A percentile compares a stretch with the other conserved stretches of the same genome.
Evolutionary conservation across 2,113 vertebrate genomes (phyloP).

Genomic region (Probosciger aterrimus): DNA sequence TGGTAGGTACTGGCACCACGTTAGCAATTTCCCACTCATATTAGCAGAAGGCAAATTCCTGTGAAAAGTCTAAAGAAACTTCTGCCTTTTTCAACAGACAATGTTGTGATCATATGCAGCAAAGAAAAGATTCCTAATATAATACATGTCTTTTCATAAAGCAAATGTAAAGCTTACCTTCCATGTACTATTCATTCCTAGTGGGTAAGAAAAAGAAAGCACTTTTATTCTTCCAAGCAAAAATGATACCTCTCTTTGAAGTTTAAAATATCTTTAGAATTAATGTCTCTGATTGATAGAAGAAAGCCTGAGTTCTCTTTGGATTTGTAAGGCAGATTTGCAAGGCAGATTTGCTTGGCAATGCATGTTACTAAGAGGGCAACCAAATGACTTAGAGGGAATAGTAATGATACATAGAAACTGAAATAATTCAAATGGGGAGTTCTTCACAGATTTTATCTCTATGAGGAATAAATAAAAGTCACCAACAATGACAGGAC

Average conservation of each 20-base stretch:
- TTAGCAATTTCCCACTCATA: neutral
- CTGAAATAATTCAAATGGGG: neutral
- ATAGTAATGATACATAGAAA: neutral
- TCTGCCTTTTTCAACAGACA: neutral
- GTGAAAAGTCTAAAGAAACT: neutral
- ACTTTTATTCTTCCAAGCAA: neutral
- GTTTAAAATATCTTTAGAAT: neutral
- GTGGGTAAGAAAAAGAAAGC: neutral
- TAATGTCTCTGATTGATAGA: neutral
- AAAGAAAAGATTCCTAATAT: neutral
- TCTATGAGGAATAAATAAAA: neutral
- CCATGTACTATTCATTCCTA: neutral
- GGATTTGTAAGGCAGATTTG: neutral
- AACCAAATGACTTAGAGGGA: neutral
- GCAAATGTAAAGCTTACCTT: neutral
- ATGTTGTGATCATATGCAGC: neutral
- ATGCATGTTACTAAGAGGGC: neutral
- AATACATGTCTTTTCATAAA: neutral
- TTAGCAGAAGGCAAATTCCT: neutral
- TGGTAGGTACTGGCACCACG: conserved; percentile 10
- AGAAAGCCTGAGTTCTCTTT: neutral
- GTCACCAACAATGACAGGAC: neutral
- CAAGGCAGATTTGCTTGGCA: neutral
- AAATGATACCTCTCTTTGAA: neutral
- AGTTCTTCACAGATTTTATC: neutral